phyloP scores from a whole-genome alignment of 2,113 vertebrate genomes.

The Pelodiscus sinensis region DNA sequence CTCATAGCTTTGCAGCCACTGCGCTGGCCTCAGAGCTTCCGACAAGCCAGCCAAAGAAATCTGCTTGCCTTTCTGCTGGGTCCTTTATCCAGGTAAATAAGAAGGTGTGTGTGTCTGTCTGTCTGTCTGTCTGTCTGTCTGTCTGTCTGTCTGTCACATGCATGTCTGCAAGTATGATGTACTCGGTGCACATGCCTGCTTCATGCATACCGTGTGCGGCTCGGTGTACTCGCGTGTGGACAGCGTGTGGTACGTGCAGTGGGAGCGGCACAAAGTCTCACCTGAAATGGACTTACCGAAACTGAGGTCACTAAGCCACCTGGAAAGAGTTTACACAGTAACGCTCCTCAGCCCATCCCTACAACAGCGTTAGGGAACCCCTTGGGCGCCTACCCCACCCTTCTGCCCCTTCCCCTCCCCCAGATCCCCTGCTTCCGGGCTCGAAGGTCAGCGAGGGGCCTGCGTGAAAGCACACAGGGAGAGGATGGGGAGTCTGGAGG shows the following conservation, averaged over 20 bases:
- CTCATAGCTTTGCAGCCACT: not conserved
- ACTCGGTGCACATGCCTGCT: accelerated
- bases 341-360: accelerated
- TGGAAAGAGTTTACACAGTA: accelerated
- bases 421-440: not conserved
- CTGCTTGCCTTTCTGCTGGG: accelerated
- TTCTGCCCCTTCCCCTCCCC: not conserved
- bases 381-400: accelerated
- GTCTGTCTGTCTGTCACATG: not conserved
- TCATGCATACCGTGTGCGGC: not conserved
- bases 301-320: accelerated
- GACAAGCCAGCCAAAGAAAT: accelerated
- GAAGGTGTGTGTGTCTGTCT: too few species aligned
- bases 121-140: too few species aligned
- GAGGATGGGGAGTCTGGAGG: not conserved
- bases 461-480: accelerated
- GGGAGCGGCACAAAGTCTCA: not conserved
- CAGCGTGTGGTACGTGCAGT: accelerated
- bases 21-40: accelerated
- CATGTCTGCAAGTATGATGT: accelerated
- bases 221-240: accelerated
- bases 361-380: accelerated
- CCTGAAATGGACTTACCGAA: accelerated
- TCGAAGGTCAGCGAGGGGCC: not conserved
- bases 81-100: not conserved